These are phyloP conservation scores for Aix galericulata DNA, from an alignment of 2,113 vertebrate genomes.

Conservation along the genomic window DNA sequence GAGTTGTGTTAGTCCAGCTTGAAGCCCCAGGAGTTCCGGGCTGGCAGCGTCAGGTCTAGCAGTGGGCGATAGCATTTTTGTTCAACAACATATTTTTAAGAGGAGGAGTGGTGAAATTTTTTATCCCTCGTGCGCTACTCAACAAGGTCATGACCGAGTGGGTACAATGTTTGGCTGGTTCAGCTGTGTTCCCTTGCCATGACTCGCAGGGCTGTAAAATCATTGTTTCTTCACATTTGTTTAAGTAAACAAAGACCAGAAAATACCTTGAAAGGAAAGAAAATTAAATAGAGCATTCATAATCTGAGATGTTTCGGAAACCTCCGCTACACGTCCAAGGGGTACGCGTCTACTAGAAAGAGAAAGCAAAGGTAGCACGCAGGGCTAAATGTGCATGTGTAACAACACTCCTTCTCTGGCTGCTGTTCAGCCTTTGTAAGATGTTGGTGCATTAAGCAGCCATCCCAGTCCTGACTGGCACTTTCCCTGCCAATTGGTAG, in stretches of 20 bases:
- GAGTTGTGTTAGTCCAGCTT: not conserved
- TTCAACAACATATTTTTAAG: not conserved
- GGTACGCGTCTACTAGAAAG: not conserved
- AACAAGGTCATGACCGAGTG: not conserved
- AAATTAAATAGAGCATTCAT: not conserved
- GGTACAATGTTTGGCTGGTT: not conserved
- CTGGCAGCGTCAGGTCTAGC: not conserved
- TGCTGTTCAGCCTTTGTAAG: not conserved
- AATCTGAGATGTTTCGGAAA: not conserved
- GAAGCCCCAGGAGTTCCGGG: not conserved
- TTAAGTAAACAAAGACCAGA: not conserved
- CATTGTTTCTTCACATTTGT: not conserved
- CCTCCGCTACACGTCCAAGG: not conserved
- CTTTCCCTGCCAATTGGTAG: not conserved
- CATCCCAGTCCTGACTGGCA: not conserved
- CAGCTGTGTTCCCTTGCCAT: not conserved
- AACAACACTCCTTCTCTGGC: not conserved
- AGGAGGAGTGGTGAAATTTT: not conserved
- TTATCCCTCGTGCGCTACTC: accelerated
- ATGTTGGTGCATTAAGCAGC: not conserved
- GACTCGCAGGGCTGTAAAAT: not conserved
- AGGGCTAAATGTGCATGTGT: not conserved
- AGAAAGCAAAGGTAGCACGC: not conserved
- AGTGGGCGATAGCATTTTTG: not conserved
- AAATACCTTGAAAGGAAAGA: constrained; percentile 2